phyloP scores from a whole-genome alignment of 2,797 vertebrate species.

The Microctenopoma stevenorrisi region DNA sequence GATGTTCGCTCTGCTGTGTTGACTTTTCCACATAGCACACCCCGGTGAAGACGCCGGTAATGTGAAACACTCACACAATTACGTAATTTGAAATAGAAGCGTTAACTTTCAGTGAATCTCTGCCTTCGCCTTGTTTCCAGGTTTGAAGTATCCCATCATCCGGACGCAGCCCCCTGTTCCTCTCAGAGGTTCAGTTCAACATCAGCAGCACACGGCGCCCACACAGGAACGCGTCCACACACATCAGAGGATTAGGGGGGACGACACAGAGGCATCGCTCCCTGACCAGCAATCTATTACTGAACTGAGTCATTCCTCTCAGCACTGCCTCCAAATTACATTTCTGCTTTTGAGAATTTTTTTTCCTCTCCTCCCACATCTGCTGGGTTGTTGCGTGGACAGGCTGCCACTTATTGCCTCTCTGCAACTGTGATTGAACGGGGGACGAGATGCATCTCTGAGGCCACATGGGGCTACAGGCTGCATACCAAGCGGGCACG shows the following conservation, averaged over 20 bases:
- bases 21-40: conserved; percentile 53
- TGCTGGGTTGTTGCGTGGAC: conserved; percentile 28
- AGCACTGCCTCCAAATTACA: conserved; percentile 63
- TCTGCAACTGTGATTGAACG: conserved; percentile 51
- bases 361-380: conserved; percentile 32
- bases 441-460: conserved; percentile 37
- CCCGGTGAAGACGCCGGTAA: conserved; percentile 4
- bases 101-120: background rate
- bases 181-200: conserved; percentile 30
- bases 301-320: conserved; percentile 56
- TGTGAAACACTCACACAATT: conserved; percentile 31
- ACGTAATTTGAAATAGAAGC: conserved; percentile 12
- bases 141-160: conserved; percentile 31
- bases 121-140: conserved; percentile 2
- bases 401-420: conserved; percentile 62
- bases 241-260: conserved; percentile 17
- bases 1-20: conserved; percentile 27
- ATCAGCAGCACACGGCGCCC: conserved; percentile 12
- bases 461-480: conserved; percentile 40
- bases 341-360: conserved; percentile 47
- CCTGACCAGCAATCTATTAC: conserved; percentile 59
- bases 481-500: conserved; percentile 61
- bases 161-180: background rate
- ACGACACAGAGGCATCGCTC: conserved; percentile 27
- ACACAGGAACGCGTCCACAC: conserved; percentile 26